Evolutionary conservation across 2,113 vertebrate genomes (phyloP).

Genomic region (Bubo blakistoni): DNA sequence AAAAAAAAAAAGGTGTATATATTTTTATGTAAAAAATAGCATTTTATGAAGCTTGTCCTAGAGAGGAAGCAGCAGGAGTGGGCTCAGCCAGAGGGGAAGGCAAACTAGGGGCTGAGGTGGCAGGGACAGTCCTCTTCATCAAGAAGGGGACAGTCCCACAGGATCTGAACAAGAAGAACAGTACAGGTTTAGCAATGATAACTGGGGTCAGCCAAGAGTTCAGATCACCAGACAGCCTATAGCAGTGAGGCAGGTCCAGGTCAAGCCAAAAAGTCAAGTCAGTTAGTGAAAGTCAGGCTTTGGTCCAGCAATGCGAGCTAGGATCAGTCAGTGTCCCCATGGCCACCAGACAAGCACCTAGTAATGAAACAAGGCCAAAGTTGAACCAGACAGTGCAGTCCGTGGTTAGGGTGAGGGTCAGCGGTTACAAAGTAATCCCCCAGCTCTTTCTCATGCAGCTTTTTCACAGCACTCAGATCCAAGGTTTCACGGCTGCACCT

Average conservation of each 20-base stretch:
- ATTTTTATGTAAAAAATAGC: background rate
- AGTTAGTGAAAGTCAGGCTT: background rate
- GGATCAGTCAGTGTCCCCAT: too few species aligned
- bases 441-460: background rate
- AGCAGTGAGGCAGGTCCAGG: background rate
- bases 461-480: background rate
- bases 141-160: background rate
- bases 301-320: background rate
- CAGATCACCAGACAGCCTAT: background rate
- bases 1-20: background rate
- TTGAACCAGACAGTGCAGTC: background rate
- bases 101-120: background rate
- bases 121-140: background rate
- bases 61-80: background rate
- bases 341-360: background rate
- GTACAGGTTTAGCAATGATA: background rate
- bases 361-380: background rate
- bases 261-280: background rate
- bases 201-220: background rate
- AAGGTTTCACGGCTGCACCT: rapidly evolving
- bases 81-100: background rate
- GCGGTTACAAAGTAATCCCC: background rate
- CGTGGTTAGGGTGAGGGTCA: background rate
- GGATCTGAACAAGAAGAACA: background rate
- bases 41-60: background rate